Percentiles rank a stretch among this genome's conserved stretches.
These are phyloP conservation scores for Alcis repandata DNA, from an alignment of 2,888 invertebrate genomes.

Conservation along the genomic window DNA sequence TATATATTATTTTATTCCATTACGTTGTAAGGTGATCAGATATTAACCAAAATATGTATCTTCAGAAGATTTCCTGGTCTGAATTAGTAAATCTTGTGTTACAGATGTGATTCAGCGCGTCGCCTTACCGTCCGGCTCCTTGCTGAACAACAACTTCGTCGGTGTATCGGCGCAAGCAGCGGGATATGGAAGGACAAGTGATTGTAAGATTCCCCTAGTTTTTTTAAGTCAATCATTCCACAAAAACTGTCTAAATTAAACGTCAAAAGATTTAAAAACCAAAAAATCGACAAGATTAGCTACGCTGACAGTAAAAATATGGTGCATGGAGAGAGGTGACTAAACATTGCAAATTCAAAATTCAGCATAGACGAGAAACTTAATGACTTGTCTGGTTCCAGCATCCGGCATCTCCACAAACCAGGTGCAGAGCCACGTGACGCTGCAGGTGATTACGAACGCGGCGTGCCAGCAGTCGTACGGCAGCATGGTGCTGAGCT, in stretches of 20 bases:
- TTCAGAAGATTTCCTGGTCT: neutral
- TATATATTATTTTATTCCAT: too few species aligned
- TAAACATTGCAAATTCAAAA: too few species aligned
- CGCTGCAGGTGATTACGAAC: conserved; percentile 72
- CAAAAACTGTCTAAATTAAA: neutral
- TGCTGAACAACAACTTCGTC: conserved; percentile 53
- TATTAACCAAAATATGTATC: neutral
- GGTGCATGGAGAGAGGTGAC: too few species aligned
- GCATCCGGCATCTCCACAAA: conserved; percentile 55
- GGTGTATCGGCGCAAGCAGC: conserved; percentile 60
- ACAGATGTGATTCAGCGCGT: conserved; percentile 62
- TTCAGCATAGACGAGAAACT: too few species aligned
- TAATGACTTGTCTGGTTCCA: conserved; percentile 37
- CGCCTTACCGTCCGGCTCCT: conserved; percentile 54
- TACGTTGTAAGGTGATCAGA: too few species aligned
- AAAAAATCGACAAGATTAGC: too few species aligned
- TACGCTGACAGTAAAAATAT: too few species aligned
- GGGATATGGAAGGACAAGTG: conserved; percentile 68
- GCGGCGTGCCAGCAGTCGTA: conserved; percentile 59
- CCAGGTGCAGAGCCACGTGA: conserved; percentile 73
- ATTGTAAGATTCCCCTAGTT: conserved; percentile 50
- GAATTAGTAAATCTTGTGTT: conserved; percentile 7
- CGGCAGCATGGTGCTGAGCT: conserved; percentile 52
- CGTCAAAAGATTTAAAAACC: too few species aligned
- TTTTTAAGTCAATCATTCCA: neutral